These are phyloP conservation scores for Brachionus paranguensis DNA, from an alignment of 1,140 invertebrate genomes.

Conservation along the genomic window DNA sequence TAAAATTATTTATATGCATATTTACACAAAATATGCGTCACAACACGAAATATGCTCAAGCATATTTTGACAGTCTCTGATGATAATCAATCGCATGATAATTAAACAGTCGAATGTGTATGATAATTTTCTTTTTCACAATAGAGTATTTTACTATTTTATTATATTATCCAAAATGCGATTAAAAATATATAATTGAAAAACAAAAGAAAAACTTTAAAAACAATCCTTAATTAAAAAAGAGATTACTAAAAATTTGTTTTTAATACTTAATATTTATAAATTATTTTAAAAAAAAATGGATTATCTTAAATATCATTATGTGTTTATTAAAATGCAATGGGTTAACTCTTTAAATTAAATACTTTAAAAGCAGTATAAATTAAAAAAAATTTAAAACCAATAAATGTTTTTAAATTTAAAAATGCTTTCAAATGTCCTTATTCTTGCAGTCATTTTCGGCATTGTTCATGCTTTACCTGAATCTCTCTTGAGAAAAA, in stretches of 20 bases:
- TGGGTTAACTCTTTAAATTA: neutral
- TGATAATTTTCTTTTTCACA: no score
- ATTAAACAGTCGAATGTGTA: no score
- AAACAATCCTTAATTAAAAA: neutral
- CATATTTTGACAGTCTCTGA: no score
- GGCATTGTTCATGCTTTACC: neutral
- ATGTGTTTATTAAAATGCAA: neutral
- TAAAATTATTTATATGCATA: no score
- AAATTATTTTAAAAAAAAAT: neutral
- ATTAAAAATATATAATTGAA: neutral
- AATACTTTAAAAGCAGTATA: neutral
- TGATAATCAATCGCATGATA: no score
- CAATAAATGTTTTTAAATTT: neutral
- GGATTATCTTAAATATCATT: neutral
- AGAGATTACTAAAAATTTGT: neutral
- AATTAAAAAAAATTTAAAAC: neutral
- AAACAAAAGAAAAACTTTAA: neutral
- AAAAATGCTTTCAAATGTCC: neutral
- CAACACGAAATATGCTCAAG: no score
- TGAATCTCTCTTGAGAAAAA: neutral
- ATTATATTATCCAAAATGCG: no score
- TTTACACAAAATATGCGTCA: no score
- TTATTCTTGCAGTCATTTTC: neutral
- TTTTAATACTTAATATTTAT: neutral
- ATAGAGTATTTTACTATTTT: no score